Evolutionary conservation across 2,888 invertebrate genomes (phyloP).

Genomic region (Priocnemis perturbator): DNA sequence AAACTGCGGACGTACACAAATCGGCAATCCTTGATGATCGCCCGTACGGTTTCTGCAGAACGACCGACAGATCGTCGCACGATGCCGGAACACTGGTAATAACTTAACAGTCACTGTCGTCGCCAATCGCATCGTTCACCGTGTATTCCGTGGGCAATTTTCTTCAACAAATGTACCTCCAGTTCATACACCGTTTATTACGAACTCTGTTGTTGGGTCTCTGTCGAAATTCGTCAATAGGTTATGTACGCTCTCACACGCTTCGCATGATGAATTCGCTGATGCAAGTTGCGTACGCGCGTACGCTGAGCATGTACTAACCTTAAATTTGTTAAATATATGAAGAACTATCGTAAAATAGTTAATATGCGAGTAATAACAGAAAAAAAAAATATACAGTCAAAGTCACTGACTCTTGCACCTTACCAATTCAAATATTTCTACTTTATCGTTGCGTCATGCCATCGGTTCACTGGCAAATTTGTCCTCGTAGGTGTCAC

Average conservation of each 20-base stretch:
- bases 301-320: not conserved
- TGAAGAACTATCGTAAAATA: not conserved
- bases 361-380: not conserved
- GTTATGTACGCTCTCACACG: slow-evolving; percentile 7
- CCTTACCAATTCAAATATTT: no score
- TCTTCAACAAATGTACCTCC: slow-evolving; percentile 7
- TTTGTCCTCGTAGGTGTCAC: not conserved
- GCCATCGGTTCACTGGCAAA: not conserved
- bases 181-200: slow-evolving; percentile 21
- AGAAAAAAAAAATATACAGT: not conserved
- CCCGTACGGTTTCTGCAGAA: slow-evolving; percentile 48
- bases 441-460: no score
- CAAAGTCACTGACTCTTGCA: no score
- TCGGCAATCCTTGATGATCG: slow-evolving; percentile 36
- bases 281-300: not conserved
- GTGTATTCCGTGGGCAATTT: not conserved
- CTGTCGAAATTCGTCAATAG: not conserved
- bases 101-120: slow-evolving; percentile 58
- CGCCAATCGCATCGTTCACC: slow-evolving; percentile 55
- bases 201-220: not conserved
- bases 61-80: slow-evolving; percentile 49
- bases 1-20: slow-evolving; percentile 30
- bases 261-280: not conserved
- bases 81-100: slow-evolving; percentile 61
- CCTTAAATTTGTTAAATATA: not conserved